Percentiles rank a stretch among this genome's conserved stretches.
Evolutionary conservation across 2,797 vertebrate species (phyloP).

Genomic region (Poecilia wingei): DNA sequence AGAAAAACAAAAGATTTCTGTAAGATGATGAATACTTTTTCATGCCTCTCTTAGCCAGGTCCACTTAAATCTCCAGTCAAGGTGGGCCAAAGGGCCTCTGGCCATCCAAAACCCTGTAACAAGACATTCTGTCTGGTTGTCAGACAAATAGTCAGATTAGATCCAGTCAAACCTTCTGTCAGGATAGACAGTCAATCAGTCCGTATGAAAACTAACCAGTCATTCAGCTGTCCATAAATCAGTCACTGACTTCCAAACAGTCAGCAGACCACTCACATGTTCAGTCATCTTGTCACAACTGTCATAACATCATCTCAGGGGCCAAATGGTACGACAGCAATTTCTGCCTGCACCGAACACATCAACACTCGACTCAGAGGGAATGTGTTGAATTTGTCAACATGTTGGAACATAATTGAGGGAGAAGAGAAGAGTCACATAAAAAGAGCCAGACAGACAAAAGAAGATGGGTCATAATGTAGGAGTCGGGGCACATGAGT

Average conservation of each 20-base stretch:
- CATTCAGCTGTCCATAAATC: conserved; percentile 35
- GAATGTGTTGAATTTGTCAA: conserved; percentile 50
- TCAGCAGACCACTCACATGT: conserved; percentile 40
- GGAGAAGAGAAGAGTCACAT: background rate
- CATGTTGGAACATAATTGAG: conserved; percentile 37
- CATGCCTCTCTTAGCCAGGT: background rate
- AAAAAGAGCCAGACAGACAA: conserved; percentile 41
- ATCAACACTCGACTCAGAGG: background rate
- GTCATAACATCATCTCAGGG: conserved; percentile 51
- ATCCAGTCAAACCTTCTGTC: conserved; percentile 24
- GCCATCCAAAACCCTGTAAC: background rate
- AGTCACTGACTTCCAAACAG: conserved; percentile 37
- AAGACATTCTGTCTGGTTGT: conserved; percentile 6
- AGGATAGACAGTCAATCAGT: conserved; percentile 36
- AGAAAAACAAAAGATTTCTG: background rate
- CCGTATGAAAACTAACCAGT: conserved; percentile 38
- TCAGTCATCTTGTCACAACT: conserved; percentile 57
- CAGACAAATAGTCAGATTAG: conserved; percentile 28
- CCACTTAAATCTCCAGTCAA: background rate
- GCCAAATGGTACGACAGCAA: conserved; percentile 33
- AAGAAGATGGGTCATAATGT: background rate
- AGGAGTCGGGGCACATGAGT: conserved; percentile 9
- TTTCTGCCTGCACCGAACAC: conserved; percentile 20
- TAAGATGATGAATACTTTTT: background rate
- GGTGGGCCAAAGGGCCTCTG: background rate